Conservation (phyloP, 2,113 vertebrate species). For the Xenopus laevis region DNA sequence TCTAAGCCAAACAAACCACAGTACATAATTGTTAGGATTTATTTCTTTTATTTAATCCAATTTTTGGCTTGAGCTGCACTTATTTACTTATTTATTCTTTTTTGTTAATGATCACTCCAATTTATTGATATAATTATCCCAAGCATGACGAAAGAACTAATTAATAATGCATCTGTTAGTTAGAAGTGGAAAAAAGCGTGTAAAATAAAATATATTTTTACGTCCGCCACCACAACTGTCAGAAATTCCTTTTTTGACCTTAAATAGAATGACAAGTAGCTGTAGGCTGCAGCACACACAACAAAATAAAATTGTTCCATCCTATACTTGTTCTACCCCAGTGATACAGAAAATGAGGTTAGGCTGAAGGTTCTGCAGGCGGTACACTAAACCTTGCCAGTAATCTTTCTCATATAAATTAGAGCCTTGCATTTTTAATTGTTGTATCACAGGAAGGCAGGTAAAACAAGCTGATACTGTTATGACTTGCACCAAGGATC, state of each 20-base stretch:
- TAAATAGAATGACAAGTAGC: slow-evolving; percentile 67
- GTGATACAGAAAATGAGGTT: slow-evolving; percentile 72
- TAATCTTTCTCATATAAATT: slow-evolving; percentile 49
- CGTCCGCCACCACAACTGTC: not conserved
- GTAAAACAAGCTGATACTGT: slow-evolving; percentile 46
- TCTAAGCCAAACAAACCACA: no score
- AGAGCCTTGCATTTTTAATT: slow-evolving; percentile 69
- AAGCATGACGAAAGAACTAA: no score
- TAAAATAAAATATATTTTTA: not conserved
- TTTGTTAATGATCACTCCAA: no score
- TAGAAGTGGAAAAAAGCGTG: no score
- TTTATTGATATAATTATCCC: no score
- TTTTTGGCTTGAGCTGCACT: no score
- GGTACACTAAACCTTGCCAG: slow-evolving; percentile 61
- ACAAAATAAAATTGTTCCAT: slow-evolving; percentile 64
- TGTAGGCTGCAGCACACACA: slow-evolving; percentile 62
- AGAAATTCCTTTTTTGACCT: slow-evolving; percentile 21
- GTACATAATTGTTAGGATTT: no score
- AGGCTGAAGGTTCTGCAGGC: slow-evolving; percentile 63
- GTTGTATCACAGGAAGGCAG: slow-evolving; percentile 53
- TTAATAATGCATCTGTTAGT: no score
- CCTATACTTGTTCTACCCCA: slow-evolving; percentile 64
- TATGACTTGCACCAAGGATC: slow-evolving; percentile 5
- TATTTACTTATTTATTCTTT: no score
- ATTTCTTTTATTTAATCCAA: no score